Evolutionary conservation across 1,140 invertebrate genomes (phyloP).

Genomic region (Papilio dardanus): DNA sequence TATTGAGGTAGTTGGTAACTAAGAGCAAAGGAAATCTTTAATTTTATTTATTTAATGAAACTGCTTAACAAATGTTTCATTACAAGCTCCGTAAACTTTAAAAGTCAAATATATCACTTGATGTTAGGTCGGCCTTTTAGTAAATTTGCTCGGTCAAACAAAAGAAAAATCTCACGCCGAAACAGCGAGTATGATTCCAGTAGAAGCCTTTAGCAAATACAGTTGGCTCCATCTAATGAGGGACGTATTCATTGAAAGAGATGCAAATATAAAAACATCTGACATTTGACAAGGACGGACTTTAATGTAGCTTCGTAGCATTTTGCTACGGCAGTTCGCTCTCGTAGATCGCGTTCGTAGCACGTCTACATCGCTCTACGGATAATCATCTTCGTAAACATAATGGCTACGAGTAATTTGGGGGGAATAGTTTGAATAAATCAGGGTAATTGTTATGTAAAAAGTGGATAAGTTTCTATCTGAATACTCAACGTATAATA

Average conservation of each 20-base stretch:
- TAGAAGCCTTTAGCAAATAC: constrained; percentile 66
- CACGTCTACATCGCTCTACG: constrained; percentile 54
- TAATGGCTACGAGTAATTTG: constrained; percentile 53
- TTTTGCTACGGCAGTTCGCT: constrained; percentile 61
- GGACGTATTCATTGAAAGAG: constrained; percentile 55
- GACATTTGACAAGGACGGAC: constrained; percentile 47
- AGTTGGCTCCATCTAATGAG: constrained; percentile 59
- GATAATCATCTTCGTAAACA: constrained; percentile 49
- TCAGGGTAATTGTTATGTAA: constrained; percentile 72
- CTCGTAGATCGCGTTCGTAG: constrained; percentile 65
- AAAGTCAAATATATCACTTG: neutral
- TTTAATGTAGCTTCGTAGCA: constrained; percentile 56
- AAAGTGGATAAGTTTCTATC: constrained; percentile 77
- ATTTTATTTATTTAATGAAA: neutral
- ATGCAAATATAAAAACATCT: constrained; percentile 43
- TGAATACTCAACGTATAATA: constrained; percentile 75
- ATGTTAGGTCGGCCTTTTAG: neutral
- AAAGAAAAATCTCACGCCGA: constrained; percentile 64
- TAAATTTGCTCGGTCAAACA: constrained; percentile 43
- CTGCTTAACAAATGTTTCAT: neutral
- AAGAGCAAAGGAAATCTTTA: neutral
- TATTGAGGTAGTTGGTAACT: neutral
- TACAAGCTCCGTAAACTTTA: neutral
- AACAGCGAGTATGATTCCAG: constrained; percentile 71
- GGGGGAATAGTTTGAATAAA: constrained; percentile 46